Conservation (phyloP, 2,797 vertebrate species). For the Geotrypetes seraphini region DNA sequence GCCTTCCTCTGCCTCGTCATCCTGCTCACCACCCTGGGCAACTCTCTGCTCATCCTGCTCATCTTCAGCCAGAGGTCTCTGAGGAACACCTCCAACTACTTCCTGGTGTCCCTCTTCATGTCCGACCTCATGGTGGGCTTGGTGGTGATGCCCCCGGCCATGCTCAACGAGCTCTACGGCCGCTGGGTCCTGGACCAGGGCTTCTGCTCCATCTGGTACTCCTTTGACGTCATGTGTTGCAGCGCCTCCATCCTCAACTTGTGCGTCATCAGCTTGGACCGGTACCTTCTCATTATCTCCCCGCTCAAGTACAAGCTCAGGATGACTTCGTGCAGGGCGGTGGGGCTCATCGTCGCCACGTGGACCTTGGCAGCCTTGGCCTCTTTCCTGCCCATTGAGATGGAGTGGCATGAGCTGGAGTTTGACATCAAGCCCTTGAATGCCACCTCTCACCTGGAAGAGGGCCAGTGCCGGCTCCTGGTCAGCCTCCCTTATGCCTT, state of each 20-base stretch:
- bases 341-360: conserved; percentile 74
- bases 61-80: conserved; percentile 85
- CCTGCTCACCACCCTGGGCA: conserved; percentile 73
- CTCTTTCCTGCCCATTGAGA: conserved; percentile 87
- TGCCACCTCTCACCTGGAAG: conserved; percentile 32
- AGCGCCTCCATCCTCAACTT: conserved; percentile 96
- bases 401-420: conserved; percentile 87
- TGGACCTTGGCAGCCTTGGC: conserved; percentile 81
- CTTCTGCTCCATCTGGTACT: conserved; percentile 87
- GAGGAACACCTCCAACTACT: conserved; percentile 92
- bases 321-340: conserved; percentile 77
- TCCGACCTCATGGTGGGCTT: conserved; percentile 93
- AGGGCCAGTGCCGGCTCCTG: conserved; percentile 74
- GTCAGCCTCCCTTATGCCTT: conserved; percentile 88
- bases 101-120: conserved; percentile 91
- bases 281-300: conserved; percentile 92
- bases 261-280: conserved; percentile 91
- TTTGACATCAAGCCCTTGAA: conserved; percentile 19
- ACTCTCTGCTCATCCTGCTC: conserved; percentile 78
- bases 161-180: conserved; percentile 85
- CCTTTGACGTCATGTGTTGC: conserved; percentile 96
- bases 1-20: conserved; percentile 80
- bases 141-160: conserved; percentile 95
- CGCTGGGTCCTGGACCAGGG: conserved; percentile 76
- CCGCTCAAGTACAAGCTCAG: conserved; percentile 89